A percentile compares a stretch with the other conserved stretches of the same genome.
phyloP scores from a whole-genome alignment of 2,797 vertebrate species.

The Cynopterus sphinx region DNA sequence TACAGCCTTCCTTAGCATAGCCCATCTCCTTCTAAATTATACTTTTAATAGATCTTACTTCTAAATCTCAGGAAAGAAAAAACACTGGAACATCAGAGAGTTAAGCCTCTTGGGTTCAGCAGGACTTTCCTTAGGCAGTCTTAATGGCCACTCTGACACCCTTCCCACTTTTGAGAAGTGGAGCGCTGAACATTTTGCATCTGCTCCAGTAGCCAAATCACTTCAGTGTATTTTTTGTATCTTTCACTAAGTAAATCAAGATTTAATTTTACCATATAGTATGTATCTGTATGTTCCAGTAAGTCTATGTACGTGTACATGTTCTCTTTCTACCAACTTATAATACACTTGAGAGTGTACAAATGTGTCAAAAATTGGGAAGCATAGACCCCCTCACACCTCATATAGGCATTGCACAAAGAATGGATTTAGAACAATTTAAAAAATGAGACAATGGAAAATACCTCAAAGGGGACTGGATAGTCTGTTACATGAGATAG shows the following conservation, averaged over 20 bases:
- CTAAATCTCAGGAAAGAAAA: no score
- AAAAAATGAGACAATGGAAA: not conserved
- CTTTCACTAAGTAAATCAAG: not conserved
- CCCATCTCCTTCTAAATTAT: no score
- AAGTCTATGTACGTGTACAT: not conserved
- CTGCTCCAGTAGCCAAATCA: not conserved
- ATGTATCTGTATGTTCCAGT: not conserved
- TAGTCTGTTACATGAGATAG: not conserved
- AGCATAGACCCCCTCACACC: not conserved
- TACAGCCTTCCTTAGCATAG: no score
- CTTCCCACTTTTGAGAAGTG: not conserved
- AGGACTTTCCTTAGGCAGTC: not conserved
- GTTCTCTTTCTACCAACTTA: not conserved
- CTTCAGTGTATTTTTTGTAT: not conserved
- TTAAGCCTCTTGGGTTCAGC: not conserved
- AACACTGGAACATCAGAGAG: not conserved
- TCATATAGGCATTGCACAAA: not conserved
- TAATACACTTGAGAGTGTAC: not conserved
- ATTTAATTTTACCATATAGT: not conserved
- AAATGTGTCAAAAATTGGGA: not conserved
- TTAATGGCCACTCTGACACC: not conserved
- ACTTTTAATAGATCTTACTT: no score
- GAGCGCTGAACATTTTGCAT: not conserved
- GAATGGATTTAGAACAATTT: not conserved
- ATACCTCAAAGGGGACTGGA: not conserved